Evolutionary conservation across 2,113 vertebrate species (phyloP).

Genomic region (Mandrillus leucophaeus): DNA sequence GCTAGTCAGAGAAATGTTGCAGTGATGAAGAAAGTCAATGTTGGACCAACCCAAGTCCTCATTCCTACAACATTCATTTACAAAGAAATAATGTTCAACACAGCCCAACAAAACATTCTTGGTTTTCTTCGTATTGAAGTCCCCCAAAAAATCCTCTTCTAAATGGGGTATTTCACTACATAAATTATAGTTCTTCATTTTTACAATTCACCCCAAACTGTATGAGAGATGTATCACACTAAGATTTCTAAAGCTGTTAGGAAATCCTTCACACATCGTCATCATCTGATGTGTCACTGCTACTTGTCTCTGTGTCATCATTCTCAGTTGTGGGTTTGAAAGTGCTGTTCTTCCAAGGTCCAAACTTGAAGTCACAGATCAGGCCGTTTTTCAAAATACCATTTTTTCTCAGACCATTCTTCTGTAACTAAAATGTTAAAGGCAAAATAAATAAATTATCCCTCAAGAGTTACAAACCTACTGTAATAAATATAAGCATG

Average conservation of each 20-base stretch:
- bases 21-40: conserved; percentile 82
- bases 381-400: conserved; percentile 87
- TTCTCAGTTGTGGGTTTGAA: conserved; percentile 84
- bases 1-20: conserved; percentile 85
- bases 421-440: conserved; percentile 85
- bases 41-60: conserved; percentile 81
- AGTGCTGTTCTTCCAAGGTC: conserved; percentile 86
- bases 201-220: conserved; percentile 81
- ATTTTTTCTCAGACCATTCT: conserved; percentile 88
- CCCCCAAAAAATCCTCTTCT: conserved; percentile 73
- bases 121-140: conserved; percentile 79
- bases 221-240: conserved; percentile 76
- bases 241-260: conserved; percentile 68
- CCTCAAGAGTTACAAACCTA: background rate
- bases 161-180: conserved; percentile 77
- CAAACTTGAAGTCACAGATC: conserved; percentile 84
- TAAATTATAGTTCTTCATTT: conserved; percentile 79
- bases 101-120: conserved; percentile 80
- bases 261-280: conserved; percentile 85
- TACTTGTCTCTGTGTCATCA: conserved; percentile 89
- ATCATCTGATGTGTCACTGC: conserved; percentile 90
- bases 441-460: background rate
- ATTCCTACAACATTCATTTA: conserved; percentile 83
- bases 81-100: conserved; percentile 84
- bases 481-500: background rate